Base-by-base conservation (phyloP, 1,140 invertebrate genomes). In the Aphaenogaster rudis region DNA sequence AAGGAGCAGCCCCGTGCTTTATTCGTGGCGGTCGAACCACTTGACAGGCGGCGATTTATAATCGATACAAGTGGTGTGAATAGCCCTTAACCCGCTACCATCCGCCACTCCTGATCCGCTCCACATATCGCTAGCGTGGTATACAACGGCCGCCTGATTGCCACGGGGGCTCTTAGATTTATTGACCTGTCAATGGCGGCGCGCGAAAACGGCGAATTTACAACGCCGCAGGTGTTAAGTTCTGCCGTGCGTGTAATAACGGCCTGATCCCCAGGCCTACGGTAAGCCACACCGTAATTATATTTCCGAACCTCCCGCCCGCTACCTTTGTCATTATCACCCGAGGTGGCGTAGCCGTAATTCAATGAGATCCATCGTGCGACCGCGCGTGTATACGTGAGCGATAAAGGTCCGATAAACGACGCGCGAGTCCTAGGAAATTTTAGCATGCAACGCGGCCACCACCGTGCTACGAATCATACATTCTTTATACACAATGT, bases 171-270 rank as follows among this genome's bases (percentile, higher is more conserved):
- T 74, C 90, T 90, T 89, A 92, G 92, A 94, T 94, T 94, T 94
- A 94, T 94, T 93, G 92, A 94, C 93, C 94, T 92, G 89, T 93
- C 93, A 94, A 94, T 92, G 92, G 88, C 81, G 90, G 90, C 91
- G 88, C 91, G 92, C 91, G 90, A 93, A 94, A 93, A 93, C 88
- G 89, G 90, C 91, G 91, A 94, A 93, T 93, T 91, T 92, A 92
- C 93, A 92, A 93, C 93, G 91, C 93, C 91, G 93, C 94, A 94
- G 94, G 94, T 94, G 94, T 94, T 92, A 94, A 94, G 93, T 93
- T 93, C 88, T 69, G 85, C 90, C 86, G 88, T 88, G 92, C 89
- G 90, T 88, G 87, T 92, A 93, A 93, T 92, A 91, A 92, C 89
- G 88, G 89, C 86, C 89, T 88, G 86, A 89, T 88, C 77, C 57